Evolutionary conservation across 2,888 invertebrate genomes (phyloP).

Genomic region (Patella pellucida): DNA sequence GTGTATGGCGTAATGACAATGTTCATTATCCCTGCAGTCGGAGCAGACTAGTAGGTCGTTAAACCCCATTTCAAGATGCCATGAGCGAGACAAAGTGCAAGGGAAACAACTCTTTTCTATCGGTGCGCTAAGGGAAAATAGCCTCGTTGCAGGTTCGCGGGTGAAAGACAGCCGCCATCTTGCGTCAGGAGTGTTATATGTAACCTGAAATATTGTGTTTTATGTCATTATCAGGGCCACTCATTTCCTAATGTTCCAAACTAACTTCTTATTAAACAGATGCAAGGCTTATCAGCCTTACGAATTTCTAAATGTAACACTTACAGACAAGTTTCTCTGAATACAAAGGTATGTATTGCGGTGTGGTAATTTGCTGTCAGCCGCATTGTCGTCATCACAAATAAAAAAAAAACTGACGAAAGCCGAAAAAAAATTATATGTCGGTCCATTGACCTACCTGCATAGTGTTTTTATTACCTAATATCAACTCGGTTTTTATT

Average conservation of each 20-base stretch:
- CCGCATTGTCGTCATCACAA: slow-evolving; percentile 1
- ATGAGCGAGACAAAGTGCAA: slow-evolving; percentile 10
- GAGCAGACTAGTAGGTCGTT: too few species aligned
- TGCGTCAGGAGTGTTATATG: slow-evolving; percentile 32
- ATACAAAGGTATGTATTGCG: slow-evolving; percentile 6
- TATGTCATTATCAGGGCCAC: neutral
- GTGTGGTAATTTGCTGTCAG: slow-evolving; percentile 6
- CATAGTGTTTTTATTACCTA: too few species aligned
- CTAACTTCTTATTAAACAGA: slow-evolving; percentile 6
- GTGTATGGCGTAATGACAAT: too few species aligned
- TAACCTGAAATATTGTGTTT: slow-evolving; percentile 23
- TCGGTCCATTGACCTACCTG: too few species aligned
- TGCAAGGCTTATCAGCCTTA: slow-evolving; percentile 5
- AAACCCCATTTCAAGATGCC: neutral
- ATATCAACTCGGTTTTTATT: too few species aligned
- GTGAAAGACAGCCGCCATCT: slow-evolving; percentile 56
- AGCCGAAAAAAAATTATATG: too few species aligned
- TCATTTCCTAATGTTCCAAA: slow-evolving; percentile 13
- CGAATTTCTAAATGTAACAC: slow-evolving; percentile 1
- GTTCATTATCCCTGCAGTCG: too few species aligned
- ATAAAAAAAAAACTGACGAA: too few species aligned
- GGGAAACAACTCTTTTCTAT: slow-evolving; percentile 31
- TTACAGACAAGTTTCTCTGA: neutral
- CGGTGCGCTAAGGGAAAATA: slow-evolving; percentile 8
- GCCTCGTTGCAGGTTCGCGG: slow-evolving; percentile 55